These are phyloP conservation scores for Paramormyrops hopkinsi DNA, from an alignment of 2,797 vertebrate genomes.

Conservation along the genomic window DNA sequence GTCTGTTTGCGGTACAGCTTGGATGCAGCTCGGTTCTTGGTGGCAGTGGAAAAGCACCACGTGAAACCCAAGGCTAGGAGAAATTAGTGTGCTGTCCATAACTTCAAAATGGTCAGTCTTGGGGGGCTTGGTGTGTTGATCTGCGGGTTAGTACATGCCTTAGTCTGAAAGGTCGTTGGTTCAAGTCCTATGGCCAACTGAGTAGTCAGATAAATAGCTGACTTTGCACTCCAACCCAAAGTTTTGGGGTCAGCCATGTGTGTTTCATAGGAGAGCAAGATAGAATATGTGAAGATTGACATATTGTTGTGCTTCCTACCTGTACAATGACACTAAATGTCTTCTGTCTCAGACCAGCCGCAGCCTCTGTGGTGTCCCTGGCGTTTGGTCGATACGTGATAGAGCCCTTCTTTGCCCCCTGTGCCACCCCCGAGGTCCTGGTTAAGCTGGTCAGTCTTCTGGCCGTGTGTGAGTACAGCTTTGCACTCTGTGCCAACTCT, in stretches of 20 bases:
- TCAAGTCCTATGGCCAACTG: background rate
- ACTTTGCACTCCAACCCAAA: background rate
- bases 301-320: background rate
- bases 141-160: background rate
- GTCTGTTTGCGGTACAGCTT: background rate
- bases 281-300: background rate
- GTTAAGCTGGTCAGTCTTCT: slow-evolving; percentile 69
- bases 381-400: slow-evolving; percentile 79
- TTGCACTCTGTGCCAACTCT: background rate
- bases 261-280: background rate
- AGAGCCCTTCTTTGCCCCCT: slow-evolving; percentile 74
- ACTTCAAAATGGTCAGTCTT: background rate
- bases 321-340: background rate
- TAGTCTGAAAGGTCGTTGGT: background rate
- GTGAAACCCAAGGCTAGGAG: background rate
- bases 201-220: background rate
- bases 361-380: slow-evolving; percentile 67
- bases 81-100: background rate
- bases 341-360: slow-evolving; percentile 61
- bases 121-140: background rate
- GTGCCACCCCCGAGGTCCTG: slow-evolving; percentile 56
- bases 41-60: background rate
- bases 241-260: too few species aligned
- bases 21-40: background rate
- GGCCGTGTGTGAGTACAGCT: slow-evolving; percentile 69